Conservation (phyloP, 2,113 vertebrate species). For the Bubo scandiacus region DNA sequence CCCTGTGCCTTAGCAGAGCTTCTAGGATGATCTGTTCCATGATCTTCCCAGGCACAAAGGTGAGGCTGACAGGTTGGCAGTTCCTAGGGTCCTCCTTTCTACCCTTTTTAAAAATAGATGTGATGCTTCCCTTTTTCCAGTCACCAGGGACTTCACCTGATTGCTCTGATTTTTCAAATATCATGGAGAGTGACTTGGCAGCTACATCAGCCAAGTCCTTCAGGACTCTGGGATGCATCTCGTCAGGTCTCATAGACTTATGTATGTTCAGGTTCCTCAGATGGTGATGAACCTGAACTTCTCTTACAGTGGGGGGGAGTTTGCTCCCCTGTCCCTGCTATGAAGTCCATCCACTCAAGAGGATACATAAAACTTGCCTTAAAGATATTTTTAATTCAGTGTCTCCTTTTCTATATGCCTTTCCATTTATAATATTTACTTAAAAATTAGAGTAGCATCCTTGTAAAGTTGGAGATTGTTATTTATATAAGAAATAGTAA, state of each 20-base stretch:
- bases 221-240: not conserved
- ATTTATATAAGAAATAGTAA: slow-evolving; percentile 54
- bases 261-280: not conserved
- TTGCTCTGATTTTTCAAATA: not conserved
- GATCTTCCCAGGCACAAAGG: not conserved
- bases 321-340: not conserved
- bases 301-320: not conserved
- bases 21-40: not conserved
- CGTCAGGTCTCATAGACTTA: not conserved
- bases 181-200: not conserved
- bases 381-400: not conserved
- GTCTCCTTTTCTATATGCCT: not conserved
- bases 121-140: not conserved
- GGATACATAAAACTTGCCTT: not conserved
- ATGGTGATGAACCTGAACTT: not conserved
- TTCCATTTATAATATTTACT: slow-evolving; percentile 38
- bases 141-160: not conserved
- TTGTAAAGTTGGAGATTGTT: slow-evolving; percentile 46
- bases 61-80: rapidly evolving
- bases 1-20: not conserved
- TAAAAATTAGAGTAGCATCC: slow-evolving; percentile 2
- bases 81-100: not conserved
- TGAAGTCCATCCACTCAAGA: not conserved
- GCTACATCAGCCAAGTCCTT: not conserved
- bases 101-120: not conserved